Conservation (phyloP, 23 tunicate genomes). For the Pegea sp. region DNA sequence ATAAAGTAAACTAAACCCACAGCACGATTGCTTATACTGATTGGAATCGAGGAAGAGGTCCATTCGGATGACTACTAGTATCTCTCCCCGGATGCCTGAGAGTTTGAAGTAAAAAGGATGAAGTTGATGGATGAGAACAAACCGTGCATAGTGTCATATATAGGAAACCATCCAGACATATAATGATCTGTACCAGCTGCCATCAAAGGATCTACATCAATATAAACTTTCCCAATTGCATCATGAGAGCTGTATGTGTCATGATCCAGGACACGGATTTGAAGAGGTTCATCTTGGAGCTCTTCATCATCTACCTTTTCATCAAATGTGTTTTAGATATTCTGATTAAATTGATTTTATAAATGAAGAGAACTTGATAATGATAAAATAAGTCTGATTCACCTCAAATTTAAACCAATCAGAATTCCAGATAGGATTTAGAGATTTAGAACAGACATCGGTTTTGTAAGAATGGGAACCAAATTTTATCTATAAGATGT, state of each 20-base stretch:
- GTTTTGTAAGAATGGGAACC: slow-evolving; percentile 46
- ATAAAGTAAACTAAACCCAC: slow-evolving; percentile 74
- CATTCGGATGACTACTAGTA: slow-evolving; percentile 26
- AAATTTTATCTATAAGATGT: slow-evolving; percentile 83
- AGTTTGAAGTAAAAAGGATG: background rate
- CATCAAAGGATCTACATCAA: slow-evolving; percentile 75
- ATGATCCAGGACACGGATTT: slow-evolving; percentile 66
- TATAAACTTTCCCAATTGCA: slow-evolving; percentile 67
- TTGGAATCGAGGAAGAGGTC: slow-evolving; percentile 62
- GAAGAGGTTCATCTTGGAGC: slow-evolving; percentile 81
- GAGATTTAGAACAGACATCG: slow-evolving; percentile 55
- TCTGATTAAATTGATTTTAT: background rate
- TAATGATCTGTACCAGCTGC: slow-evolving; percentile 39
- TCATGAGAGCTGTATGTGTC: slow-evolving; percentile 92
- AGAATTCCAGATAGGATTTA: slow-evolving; percentile 79
- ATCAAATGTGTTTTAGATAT: background rate
- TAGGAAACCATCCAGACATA: slow-evolving; percentile 84
- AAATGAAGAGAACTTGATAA: background rate
- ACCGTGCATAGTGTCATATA: slow-evolving; percentile 94
- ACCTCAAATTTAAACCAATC: slow-evolving; percentile 90
- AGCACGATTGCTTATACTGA: slow-evolving; percentile 61
- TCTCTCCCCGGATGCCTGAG: slow-evolving; percentile 67
- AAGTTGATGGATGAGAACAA: background rate
- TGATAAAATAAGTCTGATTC: background rate
- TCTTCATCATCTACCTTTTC: slow-evolving; percentile 72